Evolutionary conservation across 2,797 vertebrate genomes (phyloP).

Genomic region (Tinamus major): DNA sequence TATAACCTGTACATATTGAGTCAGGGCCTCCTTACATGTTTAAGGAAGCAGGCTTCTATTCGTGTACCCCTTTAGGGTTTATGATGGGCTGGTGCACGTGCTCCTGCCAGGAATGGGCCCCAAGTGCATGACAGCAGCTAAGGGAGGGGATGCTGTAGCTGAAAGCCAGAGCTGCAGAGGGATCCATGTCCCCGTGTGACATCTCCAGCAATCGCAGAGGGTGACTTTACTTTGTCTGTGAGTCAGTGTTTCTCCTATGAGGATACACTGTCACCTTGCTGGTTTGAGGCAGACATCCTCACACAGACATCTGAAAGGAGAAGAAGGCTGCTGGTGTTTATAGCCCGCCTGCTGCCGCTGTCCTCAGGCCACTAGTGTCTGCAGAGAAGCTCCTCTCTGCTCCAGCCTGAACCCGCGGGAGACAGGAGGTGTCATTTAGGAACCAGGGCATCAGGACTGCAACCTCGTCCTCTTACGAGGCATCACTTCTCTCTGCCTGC

Average conservation of each 20-base stretch:
- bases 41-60: neutral
- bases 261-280: neutral
- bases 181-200: neutral
- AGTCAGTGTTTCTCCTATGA: neutral
- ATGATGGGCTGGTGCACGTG: accelerated
- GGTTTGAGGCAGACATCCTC: neutral
- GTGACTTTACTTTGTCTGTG: neutral
- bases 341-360: accelerated
- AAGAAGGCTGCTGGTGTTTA: neutral
- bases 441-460: neutral
- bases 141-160: neutral
- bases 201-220: no score
- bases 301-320: neutral
- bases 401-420: neutral
- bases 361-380: neutral
- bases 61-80: neutral
- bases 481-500: neutral
- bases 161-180: neutral
- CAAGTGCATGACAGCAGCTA: neutral
- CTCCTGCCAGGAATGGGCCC: neutral
- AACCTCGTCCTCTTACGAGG: neutral
- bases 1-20: neutral
- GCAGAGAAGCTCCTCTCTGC: neutral
- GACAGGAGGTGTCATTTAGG: accelerated
- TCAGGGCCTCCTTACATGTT: neutral